Conservation (phyloP, 2,113 vertebrate species). For the Brachyistius frenatus region DNA sequence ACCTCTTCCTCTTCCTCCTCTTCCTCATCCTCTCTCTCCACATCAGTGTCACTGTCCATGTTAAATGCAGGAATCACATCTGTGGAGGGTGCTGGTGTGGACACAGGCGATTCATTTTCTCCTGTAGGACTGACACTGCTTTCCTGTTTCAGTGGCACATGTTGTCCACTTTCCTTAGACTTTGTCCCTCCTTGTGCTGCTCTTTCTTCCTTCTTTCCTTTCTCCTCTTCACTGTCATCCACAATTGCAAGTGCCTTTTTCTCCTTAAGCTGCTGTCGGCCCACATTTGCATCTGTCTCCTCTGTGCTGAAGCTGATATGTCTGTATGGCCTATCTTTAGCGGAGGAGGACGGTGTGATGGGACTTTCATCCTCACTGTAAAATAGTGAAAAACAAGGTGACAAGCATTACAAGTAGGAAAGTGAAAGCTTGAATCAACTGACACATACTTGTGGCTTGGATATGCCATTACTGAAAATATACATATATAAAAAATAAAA, state of each 20-base stretch:
- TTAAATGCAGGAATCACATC: constrained; percentile 55
- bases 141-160: constrained; percentile 19
- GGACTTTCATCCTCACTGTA: constrained; percentile 82
- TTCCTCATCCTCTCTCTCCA: constrained; percentile 62
- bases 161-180: constrained; percentile 18
- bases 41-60: constrained; percentile 79
- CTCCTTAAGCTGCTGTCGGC: constrained; percentile 56
- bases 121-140: constrained; percentile 9
- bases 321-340: constrained; percentile 56
- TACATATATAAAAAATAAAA: neutral
- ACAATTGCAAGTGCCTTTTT: constrained; percentile 27
- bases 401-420: neutral
- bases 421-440: neutral
- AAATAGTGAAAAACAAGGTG: constrained; percentile 31
- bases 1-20: constrained; percentile 14
- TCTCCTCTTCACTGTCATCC: constrained; percentile 56
- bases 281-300: constrained; percentile 42
- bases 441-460: neutral
- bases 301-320: constrained; percentile 55
- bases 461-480: neutral
- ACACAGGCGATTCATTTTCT: constrained; percentile 17
- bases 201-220: constrained; percentile 20
- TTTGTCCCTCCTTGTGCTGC: neutral
- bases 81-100: constrained; percentile 3
- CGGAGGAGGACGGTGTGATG: constrained; percentile 65